Conservation (phyloP, 2,797 vertebrate genomes). For the Coilia nasus region DNA sequence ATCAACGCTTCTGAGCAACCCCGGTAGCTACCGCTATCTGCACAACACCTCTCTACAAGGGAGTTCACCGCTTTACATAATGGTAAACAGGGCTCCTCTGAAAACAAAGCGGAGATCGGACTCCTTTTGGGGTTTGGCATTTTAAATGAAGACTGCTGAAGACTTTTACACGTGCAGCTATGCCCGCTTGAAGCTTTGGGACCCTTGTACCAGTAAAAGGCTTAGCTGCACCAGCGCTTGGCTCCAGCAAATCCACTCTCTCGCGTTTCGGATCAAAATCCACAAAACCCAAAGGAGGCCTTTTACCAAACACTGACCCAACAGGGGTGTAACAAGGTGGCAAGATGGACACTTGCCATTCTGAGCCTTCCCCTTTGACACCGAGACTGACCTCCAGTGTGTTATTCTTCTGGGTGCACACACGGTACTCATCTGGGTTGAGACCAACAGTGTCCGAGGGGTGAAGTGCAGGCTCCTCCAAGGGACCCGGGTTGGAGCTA, state of each 20-base stretch:
- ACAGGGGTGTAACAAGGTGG: neutral
- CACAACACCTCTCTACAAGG: neutral
- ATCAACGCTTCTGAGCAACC: neutral
- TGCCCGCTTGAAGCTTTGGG: neutral
- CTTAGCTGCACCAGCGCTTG: neutral
- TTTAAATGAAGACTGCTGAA: neutral
- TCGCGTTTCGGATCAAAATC: neutral
- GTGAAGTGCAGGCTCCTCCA: neutral
- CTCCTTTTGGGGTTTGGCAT: neutral
- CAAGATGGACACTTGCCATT: neutral
- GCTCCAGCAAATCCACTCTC: neutral
- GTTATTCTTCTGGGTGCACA: neutral
- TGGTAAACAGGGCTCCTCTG: conserved; percentile 26
- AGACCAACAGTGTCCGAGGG: too few species aligned
- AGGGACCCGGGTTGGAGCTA: neutral
- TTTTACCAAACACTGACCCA: neutral
- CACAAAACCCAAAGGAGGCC: neutral
- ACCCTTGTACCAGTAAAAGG: neutral
- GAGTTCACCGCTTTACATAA: conserved; percentile 24
- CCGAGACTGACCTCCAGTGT: neutral
- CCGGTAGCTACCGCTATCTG: neutral
- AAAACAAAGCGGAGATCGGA: conserved; percentile 12
- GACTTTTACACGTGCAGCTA: neutral
- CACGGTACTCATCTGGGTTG: neutral
- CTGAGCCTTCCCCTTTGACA: neutral